phyloP scores from a whole-genome alignment of 2,888 invertebrate genomes.

The Amphipoea oculea region DNA sequence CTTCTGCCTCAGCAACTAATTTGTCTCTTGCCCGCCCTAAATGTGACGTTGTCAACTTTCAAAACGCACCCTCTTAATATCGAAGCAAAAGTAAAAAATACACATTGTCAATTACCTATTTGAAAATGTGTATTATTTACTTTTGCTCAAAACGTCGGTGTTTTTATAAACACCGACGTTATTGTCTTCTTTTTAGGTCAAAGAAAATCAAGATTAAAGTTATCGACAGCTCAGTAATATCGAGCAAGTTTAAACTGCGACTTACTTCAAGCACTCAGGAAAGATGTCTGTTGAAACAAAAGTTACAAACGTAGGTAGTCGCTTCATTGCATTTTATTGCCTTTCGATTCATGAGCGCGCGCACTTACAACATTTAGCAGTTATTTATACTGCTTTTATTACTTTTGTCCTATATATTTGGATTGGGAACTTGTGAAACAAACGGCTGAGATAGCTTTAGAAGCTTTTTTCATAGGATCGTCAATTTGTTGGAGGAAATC shows the following conservation, averaged over 20 bases:
- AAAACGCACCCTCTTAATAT: background rate
- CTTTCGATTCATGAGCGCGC: slow-evolving; percentile 43
- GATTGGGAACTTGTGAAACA: background rate
- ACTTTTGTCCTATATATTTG: slow-evolving; percentile 21
- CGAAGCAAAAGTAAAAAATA: background rate
- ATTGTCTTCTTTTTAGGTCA: slow-evolving; percentile 9
- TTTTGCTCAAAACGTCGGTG: too few relatives aligned
- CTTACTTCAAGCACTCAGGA: background rate
- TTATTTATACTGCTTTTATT: slow-evolving; percentile 29
- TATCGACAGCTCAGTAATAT: slow-evolving; percentile 26
- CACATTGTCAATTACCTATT: background rate
- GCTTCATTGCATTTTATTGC: slow-evolving; percentile 49
- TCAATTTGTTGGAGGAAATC: background rate
- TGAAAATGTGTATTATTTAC: too few relatives aligned
- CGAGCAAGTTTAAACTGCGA: slow-evolving; percentile 24
- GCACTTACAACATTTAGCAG: slow-evolving; percentile 35
- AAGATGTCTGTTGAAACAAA: slow-evolving; percentile 41
- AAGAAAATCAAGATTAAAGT: slow-evolving; percentile 30
- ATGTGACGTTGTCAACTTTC: background rate
- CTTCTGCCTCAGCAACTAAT: too few relatives aligned
- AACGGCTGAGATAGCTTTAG: background rate
- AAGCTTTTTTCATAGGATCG: background rate
- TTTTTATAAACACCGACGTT: background rate
- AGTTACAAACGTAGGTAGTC: slow-evolving; percentile 27
- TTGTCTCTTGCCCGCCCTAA: too few relatives aligned